Percentiles rank a stretch among this genome's conserved stretches.
Conservation (phyloP, 2,797 vertebrate species). For the Odontamblyopus lacepedii region DNA sequence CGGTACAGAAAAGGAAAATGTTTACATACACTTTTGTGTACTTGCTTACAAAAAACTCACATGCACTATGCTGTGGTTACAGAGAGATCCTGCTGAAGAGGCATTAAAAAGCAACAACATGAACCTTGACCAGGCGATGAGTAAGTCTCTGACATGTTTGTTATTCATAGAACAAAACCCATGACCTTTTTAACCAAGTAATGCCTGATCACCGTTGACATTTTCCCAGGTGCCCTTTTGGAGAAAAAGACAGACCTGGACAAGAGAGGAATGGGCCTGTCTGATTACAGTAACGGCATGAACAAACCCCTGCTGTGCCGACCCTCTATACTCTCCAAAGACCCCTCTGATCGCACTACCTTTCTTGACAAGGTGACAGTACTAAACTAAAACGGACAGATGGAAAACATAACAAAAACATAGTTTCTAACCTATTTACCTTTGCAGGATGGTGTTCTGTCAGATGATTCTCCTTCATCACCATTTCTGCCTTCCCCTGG, state of each 20-base stretch:
- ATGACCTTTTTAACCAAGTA: background rate
- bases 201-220: too few relatives aligned
- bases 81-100: conserved; percentile 99
- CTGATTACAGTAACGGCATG: conserved; percentile 95
- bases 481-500: conserved; percentile 99
- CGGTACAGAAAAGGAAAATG: conserved; percentile 71
- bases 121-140: conserved; percentile 99
- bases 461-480: conserved; percentile 96
- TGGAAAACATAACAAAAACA: background rate
- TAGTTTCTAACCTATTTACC: conserved; percentile 5
- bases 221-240: conserved; percentile 88
- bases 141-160: conserved; percentile 75
- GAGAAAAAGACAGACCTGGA: conserved; percentile 99
- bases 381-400: background rate
- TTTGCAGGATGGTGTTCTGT: conserved; percentile 91
- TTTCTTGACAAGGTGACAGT: conserved; percentile 92
- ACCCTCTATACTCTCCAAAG: conserved; percentile 94
- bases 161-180: background rate
- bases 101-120: conserved; percentile 98
- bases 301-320: conserved; percentile 93
- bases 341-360: conserved; percentile 91
- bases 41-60: too few relatives aligned
- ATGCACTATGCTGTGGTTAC: conserved; percentile 41
- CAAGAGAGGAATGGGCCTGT: conserved; percentile 94
- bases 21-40: background rate